phyloP scores from a whole-genome alignment of 2,113 vertebrate species.

The Barnardius zonarius region DNA sequence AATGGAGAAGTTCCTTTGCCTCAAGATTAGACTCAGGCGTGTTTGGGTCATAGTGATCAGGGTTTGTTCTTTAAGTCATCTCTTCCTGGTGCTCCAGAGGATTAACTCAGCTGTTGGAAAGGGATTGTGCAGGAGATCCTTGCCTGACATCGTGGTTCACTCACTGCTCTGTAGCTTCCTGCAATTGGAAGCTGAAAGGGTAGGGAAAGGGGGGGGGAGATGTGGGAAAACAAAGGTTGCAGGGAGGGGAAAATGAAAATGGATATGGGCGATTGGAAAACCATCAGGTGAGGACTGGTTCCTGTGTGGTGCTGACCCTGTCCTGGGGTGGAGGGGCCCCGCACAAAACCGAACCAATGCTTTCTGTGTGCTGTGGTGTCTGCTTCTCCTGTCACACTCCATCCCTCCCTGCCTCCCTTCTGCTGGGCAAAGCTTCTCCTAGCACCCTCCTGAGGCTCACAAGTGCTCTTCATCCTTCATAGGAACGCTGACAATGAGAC shows the following conservation, averaged over 20 bases:
- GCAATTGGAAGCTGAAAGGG: neutral
- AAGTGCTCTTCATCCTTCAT: neutral
- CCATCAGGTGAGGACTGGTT: neutral
- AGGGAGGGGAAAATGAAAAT: neutral
- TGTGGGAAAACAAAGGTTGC: neutral
- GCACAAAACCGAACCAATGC: neutral
- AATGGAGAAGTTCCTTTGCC: neutral
- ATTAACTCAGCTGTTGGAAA: neutral
- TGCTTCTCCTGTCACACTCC: neutral
- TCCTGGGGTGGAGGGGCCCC: accelerated
- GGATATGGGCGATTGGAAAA: neutral
- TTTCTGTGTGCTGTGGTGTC: neutral
- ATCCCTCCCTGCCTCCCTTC: neutral
- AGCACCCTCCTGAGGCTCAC: neutral
- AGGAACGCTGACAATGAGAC: constrained; percentile 86
- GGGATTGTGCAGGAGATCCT: neutral
- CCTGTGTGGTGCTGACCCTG: neutral
- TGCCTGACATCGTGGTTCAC: neutral
- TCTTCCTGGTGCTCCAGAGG: neutral
- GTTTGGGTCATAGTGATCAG: neutral
- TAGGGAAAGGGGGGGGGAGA: neutral
- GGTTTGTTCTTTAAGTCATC: neutral
- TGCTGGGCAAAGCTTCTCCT: neutral
- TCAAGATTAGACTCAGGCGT: neutral
- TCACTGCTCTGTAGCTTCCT: neutral